phyloP scores from a whole-genome alignment of 2,797 vertebrate species.

The Melopsittacus undulatus region DNA sequence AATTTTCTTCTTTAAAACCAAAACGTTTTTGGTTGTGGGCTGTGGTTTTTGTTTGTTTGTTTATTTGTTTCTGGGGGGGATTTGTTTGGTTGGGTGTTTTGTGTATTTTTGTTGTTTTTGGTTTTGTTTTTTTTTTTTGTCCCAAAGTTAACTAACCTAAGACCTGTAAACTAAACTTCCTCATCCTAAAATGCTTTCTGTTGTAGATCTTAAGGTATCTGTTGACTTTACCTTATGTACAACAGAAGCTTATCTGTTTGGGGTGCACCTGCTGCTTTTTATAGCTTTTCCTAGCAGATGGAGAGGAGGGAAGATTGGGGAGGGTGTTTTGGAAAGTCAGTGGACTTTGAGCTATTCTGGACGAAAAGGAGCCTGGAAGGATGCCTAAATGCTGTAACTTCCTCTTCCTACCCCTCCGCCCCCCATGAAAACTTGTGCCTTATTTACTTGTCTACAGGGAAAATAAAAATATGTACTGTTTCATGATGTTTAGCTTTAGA shows the following conservation, averaged over 20 bases:
- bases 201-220: not conserved
- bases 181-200: not conserved
- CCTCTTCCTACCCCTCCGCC: not conserved
- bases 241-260: not conserved
- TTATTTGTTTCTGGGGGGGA: too few species aligned
- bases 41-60: not conserved
- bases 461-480: not conserved
- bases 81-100: too few species aligned
- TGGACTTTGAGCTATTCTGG: not conserved
- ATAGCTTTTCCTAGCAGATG: not conserved
- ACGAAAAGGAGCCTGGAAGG: not conserved
- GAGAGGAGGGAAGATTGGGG: not conserved
- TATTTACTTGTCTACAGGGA: not conserved
- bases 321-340: not conserved
- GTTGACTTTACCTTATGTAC: not conserved
- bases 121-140: not conserved
- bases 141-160: not conserved
- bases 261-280: not conserved
- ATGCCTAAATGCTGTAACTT: not conserved
- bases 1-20: not conserved
- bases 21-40: not conserved
- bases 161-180: not conserved
- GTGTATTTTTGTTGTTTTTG: too few species aligned
- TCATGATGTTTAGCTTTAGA: not conserved
- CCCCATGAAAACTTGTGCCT: not conserved